Conservation (phyloP, 2,888 invertebrate genomes). For the Shargacucullia verbasci region DNA sequence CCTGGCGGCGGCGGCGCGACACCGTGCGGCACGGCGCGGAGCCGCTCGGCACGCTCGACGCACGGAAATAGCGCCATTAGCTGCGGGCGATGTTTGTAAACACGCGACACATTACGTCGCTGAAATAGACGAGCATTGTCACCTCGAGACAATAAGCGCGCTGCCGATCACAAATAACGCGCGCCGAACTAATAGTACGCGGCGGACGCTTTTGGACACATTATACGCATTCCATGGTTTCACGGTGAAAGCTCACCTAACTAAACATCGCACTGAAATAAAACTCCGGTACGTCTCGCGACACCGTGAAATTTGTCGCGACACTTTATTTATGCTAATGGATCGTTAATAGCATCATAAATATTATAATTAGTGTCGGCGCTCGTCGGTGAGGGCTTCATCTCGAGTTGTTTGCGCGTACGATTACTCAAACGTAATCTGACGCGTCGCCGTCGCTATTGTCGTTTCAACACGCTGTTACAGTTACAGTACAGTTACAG, state of each 20-base stretch:
- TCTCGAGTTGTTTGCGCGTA: constrained; percentile 19
- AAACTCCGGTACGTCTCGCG: constrained; percentile 56
- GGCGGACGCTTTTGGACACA: constrained; percentile 56
- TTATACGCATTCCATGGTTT: constrained; percentile 71
- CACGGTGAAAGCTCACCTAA: constrained; percentile 62
- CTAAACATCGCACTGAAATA: constrained; percentile 69
- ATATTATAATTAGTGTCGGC: constrained; percentile 72
- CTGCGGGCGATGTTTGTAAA: constrained; percentile 76
- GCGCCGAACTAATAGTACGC: constrained; percentile 44
- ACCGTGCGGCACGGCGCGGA: constrained; percentile 5
- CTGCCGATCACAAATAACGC: constrained; percentile 50
- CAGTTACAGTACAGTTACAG: neutral
- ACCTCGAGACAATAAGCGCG: constrained; percentile 53
- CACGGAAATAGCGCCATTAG: constrained; percentile 81
- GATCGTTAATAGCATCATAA: constrained; percentile 75
- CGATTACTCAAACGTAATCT: constrained; percentile 23
- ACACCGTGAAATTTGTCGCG: constrained; percentile 75
- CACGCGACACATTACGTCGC: constrained; percentile 64
- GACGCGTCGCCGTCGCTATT: constrained; percentile 3
- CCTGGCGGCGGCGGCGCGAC: constrained; percentile 22
- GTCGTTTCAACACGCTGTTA: neutral
- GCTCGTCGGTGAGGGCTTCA: constrained; percentile 46
- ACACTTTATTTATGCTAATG: constrained; percentile 83
- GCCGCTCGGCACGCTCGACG: constrained; percentile 19
- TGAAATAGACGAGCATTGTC: constrained; percentile 62